Evolutionary conservation across 1,140 invertebrate species (phyloP).

Genomic region (Sycophila sp.): DNA sequence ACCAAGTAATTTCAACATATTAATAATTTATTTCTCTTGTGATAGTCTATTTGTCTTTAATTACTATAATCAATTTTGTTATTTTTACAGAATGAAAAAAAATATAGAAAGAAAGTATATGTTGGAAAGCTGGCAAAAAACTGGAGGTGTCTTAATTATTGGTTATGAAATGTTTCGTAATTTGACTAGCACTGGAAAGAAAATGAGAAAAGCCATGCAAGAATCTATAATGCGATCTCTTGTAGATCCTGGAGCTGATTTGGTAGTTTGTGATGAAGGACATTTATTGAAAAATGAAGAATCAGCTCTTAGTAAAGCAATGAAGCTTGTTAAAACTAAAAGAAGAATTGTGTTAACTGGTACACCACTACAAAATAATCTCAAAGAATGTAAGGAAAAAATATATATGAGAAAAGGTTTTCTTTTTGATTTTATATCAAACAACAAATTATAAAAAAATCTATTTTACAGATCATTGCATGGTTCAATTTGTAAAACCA

Average conservation of each 20-base stretch:
- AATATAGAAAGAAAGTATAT: slow-evolving; percentile 75
- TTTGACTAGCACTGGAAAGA: slow-evolving; percentile 75
- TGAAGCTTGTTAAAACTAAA: slow-evolving; percentile 80
- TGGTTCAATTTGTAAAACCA: slow-evolving; percentile 97
- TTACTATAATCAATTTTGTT: slow-evolving; percentile 36
- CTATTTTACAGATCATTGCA: slow-evolving; percentile 85
- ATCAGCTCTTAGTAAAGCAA: slow-evolving; percentile 85
- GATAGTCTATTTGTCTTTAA: background rate
- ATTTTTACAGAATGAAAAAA: slow-evolving; percentile 70
- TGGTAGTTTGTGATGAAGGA: slow-evolving; percentile 94
- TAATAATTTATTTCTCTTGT: slow-evolving; percentile 4
- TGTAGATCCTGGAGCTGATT: slow-evolving; percentile 89
- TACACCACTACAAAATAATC: slow-evolving; percentile 96
- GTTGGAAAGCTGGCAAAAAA: slow-evolving; percentile 81
- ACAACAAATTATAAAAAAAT: too few species aligned
- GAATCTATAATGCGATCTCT: slow-evolving; percentile 71
- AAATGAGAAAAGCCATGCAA: slow-evolving; percentile 72
- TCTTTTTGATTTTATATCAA: too few species aligned
- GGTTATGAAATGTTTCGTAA: slow-evolving; percentile 95
- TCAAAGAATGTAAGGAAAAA: slow-evolving; percentile 85
- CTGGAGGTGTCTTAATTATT: slow-evolving; percentile 93
- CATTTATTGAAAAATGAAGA: slow-evolving; percentile 93
- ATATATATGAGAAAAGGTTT: too few species aligned
- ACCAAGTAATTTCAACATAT: slow-evolving; percentile 69
- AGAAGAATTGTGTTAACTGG: slow-evolving; percentile 92